Percentiles rank a stretch among this genome's conserved stretches.
phyloP scores from a whole-genome alignment of 2,888 invertebrate species.

The Hemithea aestivaria region DNA sequence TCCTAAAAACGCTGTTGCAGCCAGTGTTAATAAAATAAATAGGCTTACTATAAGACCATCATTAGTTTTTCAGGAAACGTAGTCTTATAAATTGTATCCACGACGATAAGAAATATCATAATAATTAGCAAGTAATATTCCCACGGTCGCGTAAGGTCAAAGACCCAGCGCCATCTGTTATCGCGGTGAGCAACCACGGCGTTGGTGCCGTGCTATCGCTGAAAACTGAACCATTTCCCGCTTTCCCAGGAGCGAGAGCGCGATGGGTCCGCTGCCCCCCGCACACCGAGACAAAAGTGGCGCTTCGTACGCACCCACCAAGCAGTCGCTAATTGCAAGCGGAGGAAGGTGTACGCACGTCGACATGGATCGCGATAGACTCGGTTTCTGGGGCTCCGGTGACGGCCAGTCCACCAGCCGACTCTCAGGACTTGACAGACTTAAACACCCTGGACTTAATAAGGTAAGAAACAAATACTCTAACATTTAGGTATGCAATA shows the following conservation, averaged over 20 bases:
- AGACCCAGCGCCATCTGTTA: slow-evolving; percentile 64
- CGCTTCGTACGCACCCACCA: slow-evolving; percentile 40
- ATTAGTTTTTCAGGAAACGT: no score
- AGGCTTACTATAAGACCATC: no score
- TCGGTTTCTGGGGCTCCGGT: slow-evolving; percentile 81
- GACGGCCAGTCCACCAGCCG: slow-evolving; percentile 77
- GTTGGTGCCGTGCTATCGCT: slow-evolving; percentile 55
- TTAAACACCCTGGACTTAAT: slow-evolving; percentile 83
- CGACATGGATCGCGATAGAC: slow-evolving; percentile 80
- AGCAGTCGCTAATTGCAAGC: slow-evolving; percentile 55
- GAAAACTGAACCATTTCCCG: slow-evolving; percentile 70
- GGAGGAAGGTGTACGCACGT: slow-evolving; percentile 53
- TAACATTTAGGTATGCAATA: slow-evolving; percentile 25
- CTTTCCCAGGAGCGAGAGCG: slow-evolving; percentile 74
- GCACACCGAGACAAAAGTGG: slow-evolving; percentile 61
- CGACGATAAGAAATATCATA: no score
- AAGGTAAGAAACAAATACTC: slow-evolving; percentile 84
- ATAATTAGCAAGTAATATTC: slow-evolving; percentile 17
- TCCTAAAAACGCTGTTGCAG: no score
- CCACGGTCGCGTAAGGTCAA: slow-evolving; percentile 30
- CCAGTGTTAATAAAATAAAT: no score
- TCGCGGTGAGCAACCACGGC: slow-evolving; percentile 50
- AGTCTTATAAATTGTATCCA: no score
- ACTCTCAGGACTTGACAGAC: slow-evolving; percentile 82
- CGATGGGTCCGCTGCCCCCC: slow-evolving; percentile 71